Base-by-base conservation (phyloP, 2,113 vertebrate species). In the Platanista minor region DNA sequence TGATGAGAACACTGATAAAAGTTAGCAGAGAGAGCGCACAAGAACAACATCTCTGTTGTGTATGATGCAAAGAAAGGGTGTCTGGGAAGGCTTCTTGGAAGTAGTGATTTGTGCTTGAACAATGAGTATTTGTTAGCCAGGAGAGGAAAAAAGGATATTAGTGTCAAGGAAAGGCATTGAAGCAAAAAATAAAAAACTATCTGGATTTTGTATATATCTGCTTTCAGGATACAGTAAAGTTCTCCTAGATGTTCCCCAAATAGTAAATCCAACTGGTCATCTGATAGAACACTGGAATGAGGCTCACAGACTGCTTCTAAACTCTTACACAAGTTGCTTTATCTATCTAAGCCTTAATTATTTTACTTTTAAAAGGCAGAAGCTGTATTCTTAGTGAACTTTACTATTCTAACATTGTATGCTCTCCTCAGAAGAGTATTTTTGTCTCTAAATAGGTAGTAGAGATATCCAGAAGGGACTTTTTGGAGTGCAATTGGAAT, bases 301-400 rank as follows among this genome's bases (percentile, higher is more conserved):
- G 11, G 13, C 29, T 81, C 39, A 88, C 43, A 94, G 43, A 27
- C 83, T 77, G 41, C 49, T 62, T 66, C 9, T 82, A 64, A 96
- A 64, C 18, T 88, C 31, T 27, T 89, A 11, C 7, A 87, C 18
- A 83, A 27, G 11, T 61, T 86, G 52, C 29, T 86, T 81, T 87
- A 49, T 69, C 20, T 77, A 77, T 64, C 20, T 86, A 90, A 75
- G 8, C 14, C 33, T 92, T 69, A 31, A 41, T 84, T 89, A 69
- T 89, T 93, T 94, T 64, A 43, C 52, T 46, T 88, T 95, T 94
- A 83, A 87, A 84, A 75, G 9, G 57, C 88, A 83, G 25, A 31
- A 85, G 4, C 31, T 84, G 20, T 21, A 62, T 10, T 87, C 29
- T 64, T 78, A 14, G 11, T 77, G 23, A 92, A 20, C 3, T 75